Evolutionary conservation across 64 coral and sea anemone species (phyloP).

Genomic region (Actinia equina): DNA sequence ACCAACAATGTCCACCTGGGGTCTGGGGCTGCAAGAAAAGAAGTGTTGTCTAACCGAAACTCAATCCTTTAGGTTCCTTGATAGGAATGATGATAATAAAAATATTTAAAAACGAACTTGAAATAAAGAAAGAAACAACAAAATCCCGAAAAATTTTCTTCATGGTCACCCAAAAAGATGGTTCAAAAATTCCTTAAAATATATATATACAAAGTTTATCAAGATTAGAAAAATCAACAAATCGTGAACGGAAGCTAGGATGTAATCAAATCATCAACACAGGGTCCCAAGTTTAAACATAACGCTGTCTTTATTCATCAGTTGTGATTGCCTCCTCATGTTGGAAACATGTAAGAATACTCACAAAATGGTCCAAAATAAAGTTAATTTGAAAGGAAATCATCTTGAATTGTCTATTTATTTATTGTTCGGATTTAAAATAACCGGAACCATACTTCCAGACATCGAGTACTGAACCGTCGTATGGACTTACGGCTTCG

Average conservation of each 20-base stretch:
- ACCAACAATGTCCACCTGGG: constrained; percentile 34
- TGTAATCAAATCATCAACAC: not conserved
- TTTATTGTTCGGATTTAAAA: not conserved
- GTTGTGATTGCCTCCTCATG: not conserved
- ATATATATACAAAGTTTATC: not conserved
- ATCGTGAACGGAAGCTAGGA: not conserved
- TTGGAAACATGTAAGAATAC: not conserved
- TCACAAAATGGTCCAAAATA: constrained; percentile 8
- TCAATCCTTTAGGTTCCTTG: not conserved
- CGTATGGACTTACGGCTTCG: too few species aligned
- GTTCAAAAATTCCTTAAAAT: not conserved
- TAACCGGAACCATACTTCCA: too few species aligned
- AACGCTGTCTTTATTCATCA: not conserved
- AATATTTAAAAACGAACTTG: not conserved
- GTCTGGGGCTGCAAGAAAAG: constrained; percentile 67
- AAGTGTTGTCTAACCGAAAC: not conserved
- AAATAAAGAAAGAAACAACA: not conserved
- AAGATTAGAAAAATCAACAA: not conserved
- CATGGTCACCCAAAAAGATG: not conserved
- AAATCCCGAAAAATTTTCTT: not conserved
- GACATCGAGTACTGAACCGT: too few species aligned
- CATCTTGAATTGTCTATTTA: not conserved
- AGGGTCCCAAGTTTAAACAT: not conserved
- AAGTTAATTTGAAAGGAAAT: not conserved
- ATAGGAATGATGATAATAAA: not conserved